Percentiles rank a stretch among this genome's conserved stretches.
These are phyloP conservation scores for Spheniscus mendiculus DNA, from an alignment of 2,113 vertebrate genomes.

Conservation along the genomic window DNA sequence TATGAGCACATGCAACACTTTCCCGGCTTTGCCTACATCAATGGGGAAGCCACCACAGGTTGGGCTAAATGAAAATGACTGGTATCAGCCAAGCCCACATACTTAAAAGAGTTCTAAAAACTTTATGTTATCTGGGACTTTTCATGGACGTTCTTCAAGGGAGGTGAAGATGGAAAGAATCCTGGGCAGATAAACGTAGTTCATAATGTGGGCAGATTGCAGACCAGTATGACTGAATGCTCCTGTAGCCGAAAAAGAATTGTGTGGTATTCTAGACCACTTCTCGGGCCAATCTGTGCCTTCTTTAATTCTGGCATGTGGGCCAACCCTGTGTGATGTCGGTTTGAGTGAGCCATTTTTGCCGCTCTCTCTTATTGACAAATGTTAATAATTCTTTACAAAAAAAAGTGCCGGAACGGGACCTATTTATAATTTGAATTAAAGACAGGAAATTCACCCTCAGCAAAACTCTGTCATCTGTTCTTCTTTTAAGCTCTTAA, in stretches of 20 bases:
- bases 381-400: slow-evolving; percentile 44
- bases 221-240: slow-evolving; percentile 24
- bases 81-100: slow-evolving; percentile 48
- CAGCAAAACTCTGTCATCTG: neutral
- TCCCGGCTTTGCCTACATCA: slow-evolving; percentile 98
- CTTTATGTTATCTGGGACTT: slow-evolving; percentile 31
- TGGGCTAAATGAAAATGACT: slow-evolving; percentile 90
- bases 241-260: slow-evolving; percentile 40
- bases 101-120: slow-evolving; percentile 57
- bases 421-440: slow-evolving; percentile 59
- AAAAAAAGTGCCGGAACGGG: slow-evolving; percentile 8
- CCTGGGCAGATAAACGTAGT: slow-evolving; percentile 49
- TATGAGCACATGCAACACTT: slow-evolving; percentile 99
- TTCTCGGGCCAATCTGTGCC: slow-evolving; percentile 74
- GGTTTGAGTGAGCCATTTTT: slow-evolving; percentile 47
- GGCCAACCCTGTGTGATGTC: slow-evolving; percentile 18
- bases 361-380: slow-evolving; percentile 39
- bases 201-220: slow-evolving; percentile 46
- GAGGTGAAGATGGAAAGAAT: slow-evolving; percentile 60
- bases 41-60: slow-evolving; percentile 94
- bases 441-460: slow-evolving; percentile 32
- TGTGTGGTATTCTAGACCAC: slow-evolving; percentile 57
- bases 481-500: slow-evolving; percentile 9
- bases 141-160: slow-evolving; percentile 11
- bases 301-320: slow-evolving; percentile 64